phyloP scores from a whole-genome alignment of 1,140 invertebrate genomes.

The Araneus ventricosus region DNA sequence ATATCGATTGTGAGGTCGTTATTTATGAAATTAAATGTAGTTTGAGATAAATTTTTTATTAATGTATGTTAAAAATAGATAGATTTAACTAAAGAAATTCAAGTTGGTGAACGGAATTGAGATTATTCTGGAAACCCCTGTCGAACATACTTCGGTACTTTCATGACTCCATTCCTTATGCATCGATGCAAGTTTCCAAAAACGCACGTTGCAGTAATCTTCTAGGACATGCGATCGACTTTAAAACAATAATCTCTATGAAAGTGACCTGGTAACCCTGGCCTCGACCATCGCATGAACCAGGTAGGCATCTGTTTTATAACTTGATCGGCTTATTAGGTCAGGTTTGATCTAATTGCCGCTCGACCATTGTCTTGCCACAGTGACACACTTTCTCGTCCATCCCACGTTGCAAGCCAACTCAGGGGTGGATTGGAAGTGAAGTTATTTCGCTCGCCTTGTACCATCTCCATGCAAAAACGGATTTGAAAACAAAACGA shows the following conservation, averaged over 20 bases:
- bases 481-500: conserved; percentile 54
- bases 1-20: no score
- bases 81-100: no score
- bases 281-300: conserved; percentile 64
- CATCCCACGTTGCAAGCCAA: neutral
- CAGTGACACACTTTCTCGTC: conserved; percentile 72
- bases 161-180: neutral
- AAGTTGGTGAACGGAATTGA: no score
- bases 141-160: neutral
- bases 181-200: neutral
- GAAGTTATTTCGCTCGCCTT: conserved; percentile 33
- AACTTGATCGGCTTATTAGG: conserved; percentile 71
- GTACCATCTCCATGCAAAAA: conserved; percentile 41
- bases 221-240: neutral
- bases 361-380: conserved; percentile 70
- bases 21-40: no score
- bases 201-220: neutral
- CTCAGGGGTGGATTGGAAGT: neutral
- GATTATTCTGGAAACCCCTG: neutral
- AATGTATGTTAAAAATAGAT: no score
- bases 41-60: no score
- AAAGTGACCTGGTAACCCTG: conserved; percentile 74
- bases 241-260: conserved; percentile 61
- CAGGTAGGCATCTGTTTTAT: neutral
- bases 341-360: conserved; percentile 73